phyloP scores from a whole-genome alignment of 2,113 vertebrate genomes.

The Boulengeromyrus knoepffleri region DNA sequence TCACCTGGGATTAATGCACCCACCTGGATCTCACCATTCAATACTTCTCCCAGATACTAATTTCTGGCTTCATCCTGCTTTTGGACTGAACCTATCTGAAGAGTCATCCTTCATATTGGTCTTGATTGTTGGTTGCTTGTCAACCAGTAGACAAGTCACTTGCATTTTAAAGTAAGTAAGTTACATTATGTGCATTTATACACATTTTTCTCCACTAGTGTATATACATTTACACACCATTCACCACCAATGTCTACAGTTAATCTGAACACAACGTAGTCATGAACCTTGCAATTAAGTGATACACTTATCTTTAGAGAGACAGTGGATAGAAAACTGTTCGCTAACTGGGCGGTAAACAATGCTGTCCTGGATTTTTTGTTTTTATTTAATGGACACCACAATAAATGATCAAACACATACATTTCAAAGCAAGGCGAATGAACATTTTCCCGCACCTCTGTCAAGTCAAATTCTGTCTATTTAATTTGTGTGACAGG shows the following conservation, averaged over 20 bases:
- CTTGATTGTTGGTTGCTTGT: background rate
- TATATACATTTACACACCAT: background rate
- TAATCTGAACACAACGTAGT: background rate
- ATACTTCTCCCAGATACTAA: background rate
- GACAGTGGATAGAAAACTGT: background rate
- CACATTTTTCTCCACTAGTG: background rate
- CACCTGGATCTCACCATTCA: background rate
- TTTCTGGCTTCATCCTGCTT: background rate
- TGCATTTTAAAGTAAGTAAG: background rate
- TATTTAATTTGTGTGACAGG: background rate
- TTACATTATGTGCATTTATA: background rate
- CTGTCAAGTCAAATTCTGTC: background rate
- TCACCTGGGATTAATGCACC: background rate
- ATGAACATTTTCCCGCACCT: background rate
- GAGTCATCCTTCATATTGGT: background rate
- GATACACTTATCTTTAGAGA: background rate
- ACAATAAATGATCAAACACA: background rate
- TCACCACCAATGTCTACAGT: background rate
- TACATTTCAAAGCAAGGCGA: background rate
- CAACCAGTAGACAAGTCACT: background rate
- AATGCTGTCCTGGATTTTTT: background rate
- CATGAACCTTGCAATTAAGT: background rate
- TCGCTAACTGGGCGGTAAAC: background rate
- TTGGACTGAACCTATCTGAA: background rate
- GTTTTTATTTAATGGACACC: background rate